phyloP scores from a whole-genome alignment of 2,888 invertebrate genomes.

The Hymenopus coronatus region DNA sequence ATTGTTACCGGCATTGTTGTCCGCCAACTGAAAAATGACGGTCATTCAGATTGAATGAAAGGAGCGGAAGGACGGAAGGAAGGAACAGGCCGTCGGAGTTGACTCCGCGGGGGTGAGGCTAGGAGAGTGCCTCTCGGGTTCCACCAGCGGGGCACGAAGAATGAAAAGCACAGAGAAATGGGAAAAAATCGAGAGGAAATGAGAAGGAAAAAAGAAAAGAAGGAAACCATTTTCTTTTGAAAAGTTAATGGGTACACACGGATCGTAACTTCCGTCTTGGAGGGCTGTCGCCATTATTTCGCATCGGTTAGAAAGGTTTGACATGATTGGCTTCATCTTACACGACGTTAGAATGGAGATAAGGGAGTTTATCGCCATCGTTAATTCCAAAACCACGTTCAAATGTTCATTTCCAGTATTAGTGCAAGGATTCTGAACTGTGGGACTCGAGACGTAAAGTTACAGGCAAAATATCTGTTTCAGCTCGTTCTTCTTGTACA shows the following conservation, averaged over 20 bases:
- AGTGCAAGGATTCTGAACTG: too few relatives aligned
- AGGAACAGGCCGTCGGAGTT: not conserved
- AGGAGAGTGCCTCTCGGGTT: not conserved
- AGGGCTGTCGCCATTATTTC: not conserved
- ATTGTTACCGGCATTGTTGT: conserved; percentile 24
- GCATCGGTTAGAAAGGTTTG: not conserved
- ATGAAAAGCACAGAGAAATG: not conserved
- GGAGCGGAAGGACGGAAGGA: not conserved
- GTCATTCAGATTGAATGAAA: conserved; percentile 23
- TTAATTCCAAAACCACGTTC: not conserved
- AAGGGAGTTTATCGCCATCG: not conserved
- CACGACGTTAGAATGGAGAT: not conserved
- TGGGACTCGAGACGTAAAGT: too few relatives aligned
- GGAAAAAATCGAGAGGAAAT: not conserved
- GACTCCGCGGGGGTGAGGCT: not conserved
- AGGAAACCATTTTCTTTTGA: conserved; percentile 10
- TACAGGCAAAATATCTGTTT: too few relatives aligned
- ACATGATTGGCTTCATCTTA: not conserved
- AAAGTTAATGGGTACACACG: conserved; percentile 7
- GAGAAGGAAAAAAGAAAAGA: not conserved
- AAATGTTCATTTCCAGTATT: too few relatives aligned
- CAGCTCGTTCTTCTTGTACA: too few relatives aligned
- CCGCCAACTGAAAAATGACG: conserved; percentile 25
- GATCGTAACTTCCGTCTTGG: not conserved
- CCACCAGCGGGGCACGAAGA: not conserved